Evolutionary conservation across 2,113 vertebrate genomes (phyloP).

Genomic region (Smithornis capensis): DNA sequence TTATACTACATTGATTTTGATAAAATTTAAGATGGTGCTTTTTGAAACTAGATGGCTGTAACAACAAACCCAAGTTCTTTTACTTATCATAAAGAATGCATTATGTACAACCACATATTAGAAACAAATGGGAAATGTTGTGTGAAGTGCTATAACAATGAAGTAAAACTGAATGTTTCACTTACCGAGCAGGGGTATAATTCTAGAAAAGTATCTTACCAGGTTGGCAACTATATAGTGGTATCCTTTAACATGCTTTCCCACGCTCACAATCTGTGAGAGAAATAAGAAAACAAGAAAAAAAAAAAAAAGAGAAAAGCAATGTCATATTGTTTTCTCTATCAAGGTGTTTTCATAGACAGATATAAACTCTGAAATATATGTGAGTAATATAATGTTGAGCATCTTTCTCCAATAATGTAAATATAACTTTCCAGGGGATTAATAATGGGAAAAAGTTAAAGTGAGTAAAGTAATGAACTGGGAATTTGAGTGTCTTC

Average conservation of each 20-base stretch:
- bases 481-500: neutral
- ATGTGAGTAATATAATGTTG: neutral
- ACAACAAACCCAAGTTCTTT: neutral
- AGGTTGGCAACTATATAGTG: conserved; percentile 97
- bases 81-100: neutral
- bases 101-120: neutral
- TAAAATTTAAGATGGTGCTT: neutral
- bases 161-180: neutral
- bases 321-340: neutral
- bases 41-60: neutral
- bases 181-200: conserved; percentile 44
- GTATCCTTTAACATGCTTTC: conserved; percentile 95
- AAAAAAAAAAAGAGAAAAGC: neutral
- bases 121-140: neutral
- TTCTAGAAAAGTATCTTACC: conserved; percentile 81
- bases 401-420: neutral
- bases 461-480: neutral
- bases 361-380: neutral
- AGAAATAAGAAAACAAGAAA: neutral
- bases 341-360: neutral
- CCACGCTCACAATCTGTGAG: conserved; percentile 90
- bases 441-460: neutral
- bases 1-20: neutral
- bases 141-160: neutral
- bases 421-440: neutral